Evolutionary conservation across 2,888 invertebrate species (phyloP).

Genomic region (Apamea sordens): DNA sequence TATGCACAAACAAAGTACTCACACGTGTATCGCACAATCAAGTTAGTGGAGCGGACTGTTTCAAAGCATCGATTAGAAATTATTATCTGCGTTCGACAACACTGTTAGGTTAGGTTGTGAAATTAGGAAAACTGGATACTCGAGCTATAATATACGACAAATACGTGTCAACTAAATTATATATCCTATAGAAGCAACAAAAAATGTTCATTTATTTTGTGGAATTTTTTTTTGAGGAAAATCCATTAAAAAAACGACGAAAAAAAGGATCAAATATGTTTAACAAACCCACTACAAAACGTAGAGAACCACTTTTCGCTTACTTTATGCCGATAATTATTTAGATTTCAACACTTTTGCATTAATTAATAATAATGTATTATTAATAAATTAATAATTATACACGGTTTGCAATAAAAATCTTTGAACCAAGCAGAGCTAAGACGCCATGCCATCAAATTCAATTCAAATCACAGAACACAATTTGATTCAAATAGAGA

Average conservation of each 20-base stretch:
- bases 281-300: background rate
- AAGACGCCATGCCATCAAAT: background rate
- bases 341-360: background rate
- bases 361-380: background rate
- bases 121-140: conserved; percentile 23
- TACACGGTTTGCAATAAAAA: background rate
- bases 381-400: too few relatives aligned
- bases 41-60: conserved; percentile 7
- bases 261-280: background rate
- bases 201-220: too few relatives aligned
- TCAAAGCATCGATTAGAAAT: conserved; percentile 37
- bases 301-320: background rate
- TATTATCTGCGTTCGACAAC: conserved; percentile 14
- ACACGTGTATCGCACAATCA: conserved; percentile 23
- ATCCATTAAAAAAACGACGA: background rate
- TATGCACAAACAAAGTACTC: conserved; percentile 11
- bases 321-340: background rate
- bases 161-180: background rate
- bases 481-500: conserved; percentile 33
- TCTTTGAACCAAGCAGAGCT: background rate
- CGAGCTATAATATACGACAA: background rate
- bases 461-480: conserved; percentile 4
- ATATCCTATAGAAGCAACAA: background rate
- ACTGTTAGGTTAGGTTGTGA: too few relatives aligned
- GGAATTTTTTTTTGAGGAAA: background rate